phyloP scores from a whole-genome alignment of 2,797 vertebrate species.

The Rhinogobio ventralis region DNA sequence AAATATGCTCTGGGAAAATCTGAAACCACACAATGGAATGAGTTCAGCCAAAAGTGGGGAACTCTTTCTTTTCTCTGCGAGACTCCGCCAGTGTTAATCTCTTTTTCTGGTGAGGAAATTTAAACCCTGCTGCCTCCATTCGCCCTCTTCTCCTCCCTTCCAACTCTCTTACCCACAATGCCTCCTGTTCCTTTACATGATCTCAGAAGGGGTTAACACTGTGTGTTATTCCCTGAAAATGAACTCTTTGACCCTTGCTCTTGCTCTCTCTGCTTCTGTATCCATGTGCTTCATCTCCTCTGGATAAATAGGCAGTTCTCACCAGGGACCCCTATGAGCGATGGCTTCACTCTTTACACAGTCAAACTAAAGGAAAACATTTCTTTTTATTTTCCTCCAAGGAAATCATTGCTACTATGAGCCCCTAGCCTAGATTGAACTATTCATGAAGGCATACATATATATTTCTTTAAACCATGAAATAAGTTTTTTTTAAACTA shows the following conservation, averaged over 20 bases:
- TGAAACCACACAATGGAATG: constrained; percentile 55
- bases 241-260: constrained; percentile 49
- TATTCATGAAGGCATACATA: background rate
- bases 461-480: background rate
- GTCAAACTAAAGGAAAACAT: constrained; percentile 24
- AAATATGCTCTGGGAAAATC: constrained; percentile 59
- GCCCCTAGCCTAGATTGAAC: background rate
- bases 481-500: background rate
- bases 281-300: constrained; percentile 26
- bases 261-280: background rate
- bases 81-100: constrained; percentile 41
- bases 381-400: constrained; percentile 22
- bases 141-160: background rate
- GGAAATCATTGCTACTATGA: constrained; percentile 43
- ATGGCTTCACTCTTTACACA: constrained; percentile 22
- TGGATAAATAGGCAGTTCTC: constrained; percentile 34
- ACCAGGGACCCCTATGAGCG: constrained; percentile 20
- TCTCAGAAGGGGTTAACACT: constrained; percentile 36
- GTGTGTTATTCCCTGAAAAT: constrained; percentile 36
- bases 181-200: constrained; percentile 16
- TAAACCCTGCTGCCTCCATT: constrained; percentile 35
- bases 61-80: constrained; percentile 18
- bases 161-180: constrained; percentile 3
- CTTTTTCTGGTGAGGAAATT: constrained; percentile 52
- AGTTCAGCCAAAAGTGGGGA: constrained; percentile 58